Conservation (phyloP, 2,888 invertebrate species). For the Melinaea menophilus region DNA sequence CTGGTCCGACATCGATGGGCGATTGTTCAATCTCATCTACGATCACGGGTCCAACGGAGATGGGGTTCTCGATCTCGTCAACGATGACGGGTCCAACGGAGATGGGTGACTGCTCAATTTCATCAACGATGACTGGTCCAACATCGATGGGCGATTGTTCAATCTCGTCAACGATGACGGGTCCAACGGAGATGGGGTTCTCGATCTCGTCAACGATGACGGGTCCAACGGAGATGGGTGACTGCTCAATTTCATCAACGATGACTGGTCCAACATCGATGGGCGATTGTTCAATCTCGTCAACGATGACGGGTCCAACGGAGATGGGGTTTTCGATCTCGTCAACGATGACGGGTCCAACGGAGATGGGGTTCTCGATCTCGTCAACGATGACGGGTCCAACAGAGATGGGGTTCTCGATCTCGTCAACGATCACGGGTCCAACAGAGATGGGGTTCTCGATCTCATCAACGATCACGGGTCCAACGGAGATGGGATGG, state of each 20-base stretch:
- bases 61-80: constrained; percentile 22
- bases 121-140: constrained; percentile 30
- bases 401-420: constrained; percentile 12
- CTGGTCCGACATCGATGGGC: neutral
- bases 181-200: constrained; percentile 20
- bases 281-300: constrained; percentile 26
- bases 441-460: constrained; percentile 28
- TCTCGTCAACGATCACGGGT: constrained; percentile 35
- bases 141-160: constrained; percentile 27
- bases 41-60: constrained; percentile 32
- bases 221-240: constrained; percentile 27
- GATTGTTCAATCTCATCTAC: constrained; percentile 17
- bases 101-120: constrained; percentile 9
- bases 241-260: constrained; percentile 18
- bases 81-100: constrained; percentile 26
- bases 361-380: constrained; percentile 26
- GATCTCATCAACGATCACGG: constrained; percentile 35
- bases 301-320: constrained; percentile 23
- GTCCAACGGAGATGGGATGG: constrained; percentile 34
- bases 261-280: constrained; percentile 32
- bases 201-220: constrained; percentile 32
- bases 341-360: constrained; percentile 30
- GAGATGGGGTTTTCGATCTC: constrained; percentile 15
- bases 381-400: constrained; percentile 31
- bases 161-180: constrained; percentile 29